Base-by-base conservation (phyloP, 2,888 invertebrate species). In the Drosophila macrothrix region DNA sequence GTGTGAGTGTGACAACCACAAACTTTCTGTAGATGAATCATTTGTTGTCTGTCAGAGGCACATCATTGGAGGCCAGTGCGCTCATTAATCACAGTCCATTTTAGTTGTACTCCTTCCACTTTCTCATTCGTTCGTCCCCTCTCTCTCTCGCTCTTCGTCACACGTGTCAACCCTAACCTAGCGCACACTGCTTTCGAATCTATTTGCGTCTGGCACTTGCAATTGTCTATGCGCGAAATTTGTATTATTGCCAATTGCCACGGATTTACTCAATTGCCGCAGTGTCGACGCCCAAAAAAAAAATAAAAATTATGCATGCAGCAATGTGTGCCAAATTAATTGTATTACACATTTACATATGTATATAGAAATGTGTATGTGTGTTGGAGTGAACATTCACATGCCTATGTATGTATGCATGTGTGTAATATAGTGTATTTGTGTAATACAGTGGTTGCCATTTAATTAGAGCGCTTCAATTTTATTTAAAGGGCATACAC, bases 161-260 rank as follows among this genome's bases (percentile, higher is more conserved):
- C 58, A 67, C 39, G 67, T 82, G 68, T 73, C 83, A 82, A 61
- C 83, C 78, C 78, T 78, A 78, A 78, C 78, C 82, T 78, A 82
- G 39, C 60, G n/a, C 73, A 82, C 73, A 73, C 54, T 78, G 55
- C 79, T 41, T 65, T 52, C 35, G 65, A 22, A 22, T 74, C 84
- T 81, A 78, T 84, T 87, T 83, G 67, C 56, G 88, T 69, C 60
- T 68, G 43, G 59, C 65, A 63, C 66, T 67, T 62, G 73, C 67
- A 84, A 82, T 86, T 89, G 90, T 90, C 80, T 90, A 71, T 87
- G 76, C 84, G 61, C 73, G 72, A 82, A 87, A 87, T 75, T 89
- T 90, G 91, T 90, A 72, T 88, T 91, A 90, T 87, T 87, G 87
- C 86, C 91, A 87, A 87, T 88, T 90, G 90, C 78, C 75, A 83